Conservation (phyloP, 2,888 invertebrate species). For the Mythimna lalbum region DNA sequence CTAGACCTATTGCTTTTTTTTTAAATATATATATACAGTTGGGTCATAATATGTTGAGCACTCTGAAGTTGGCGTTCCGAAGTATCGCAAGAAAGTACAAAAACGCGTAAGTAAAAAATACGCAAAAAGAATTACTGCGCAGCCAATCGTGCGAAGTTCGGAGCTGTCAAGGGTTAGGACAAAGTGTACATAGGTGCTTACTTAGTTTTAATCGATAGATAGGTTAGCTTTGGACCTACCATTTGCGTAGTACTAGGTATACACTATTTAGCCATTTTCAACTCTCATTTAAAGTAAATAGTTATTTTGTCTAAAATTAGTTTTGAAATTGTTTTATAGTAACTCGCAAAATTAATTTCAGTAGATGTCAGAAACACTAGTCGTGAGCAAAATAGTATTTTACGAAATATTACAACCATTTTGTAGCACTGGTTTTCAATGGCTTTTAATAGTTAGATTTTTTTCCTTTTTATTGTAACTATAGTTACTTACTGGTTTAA, state of each 20-base stretch:
- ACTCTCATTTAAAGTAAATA: neutral
- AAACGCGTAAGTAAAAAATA: too few species aligned
- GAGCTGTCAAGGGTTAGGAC: too few species aligned
- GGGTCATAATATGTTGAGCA: too few species aligned
- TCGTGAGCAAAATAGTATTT: conserved; percentile 6
- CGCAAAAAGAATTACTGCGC: too few species aligned
- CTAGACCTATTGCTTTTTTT: too few species aligned
- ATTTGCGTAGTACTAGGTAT: neutral
- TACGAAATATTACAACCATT: neutral
- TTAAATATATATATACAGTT: too few species aligned
- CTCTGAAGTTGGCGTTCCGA: too few species aligned
- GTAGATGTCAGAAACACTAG: conserved; percentile 13
- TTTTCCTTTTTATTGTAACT: neutral
- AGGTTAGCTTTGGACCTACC: neutral
- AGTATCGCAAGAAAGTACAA: too few species aligned
- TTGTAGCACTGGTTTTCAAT: neutral
- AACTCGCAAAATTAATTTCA: conserved; percentile 18
- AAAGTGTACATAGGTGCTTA: too few species aligned
- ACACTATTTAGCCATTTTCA: neutral
- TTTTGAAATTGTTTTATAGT: conserved; percentile 9
- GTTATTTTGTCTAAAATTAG: conserved; percentile 4
- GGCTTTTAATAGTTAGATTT: neutral
- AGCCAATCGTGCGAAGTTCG: too few species aligned
- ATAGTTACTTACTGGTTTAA: neutral
- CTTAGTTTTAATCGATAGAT: too few species aligned